Base-by-base conservation (phyloP, 2,797 vertebrate species). In the Syndactyla subalaris region DNA sequence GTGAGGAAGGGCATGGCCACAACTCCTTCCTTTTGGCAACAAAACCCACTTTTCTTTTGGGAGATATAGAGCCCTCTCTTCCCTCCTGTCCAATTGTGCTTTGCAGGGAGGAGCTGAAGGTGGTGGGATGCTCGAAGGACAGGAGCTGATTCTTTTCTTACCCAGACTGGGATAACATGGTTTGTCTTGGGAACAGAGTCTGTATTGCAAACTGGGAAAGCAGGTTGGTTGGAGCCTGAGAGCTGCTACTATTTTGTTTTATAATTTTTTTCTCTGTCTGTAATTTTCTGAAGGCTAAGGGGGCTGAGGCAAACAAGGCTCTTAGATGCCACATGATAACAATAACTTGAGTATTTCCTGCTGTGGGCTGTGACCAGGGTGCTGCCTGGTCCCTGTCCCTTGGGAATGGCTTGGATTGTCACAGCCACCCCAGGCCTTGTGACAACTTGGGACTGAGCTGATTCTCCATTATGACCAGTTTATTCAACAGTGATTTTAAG, bases 131-230 rank as follows among this genome's bases (percentile, higher is more conserved):
- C 70, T 75, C 51, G 20, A 79, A 49, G 32, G 39, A 27, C 36
- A 73, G 62, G 20, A 73, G 4, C 11, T 55, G 18, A 45, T 78
- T 49, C 41, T 85, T 39, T 29, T 49, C n/a, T 61, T 58, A 20
- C 7, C 8, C 46, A 48, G 26, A 7, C 15, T 1, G 3, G 32
- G 41, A 19, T 54, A 54, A 43, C 0, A 1, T 32, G 27, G 18
- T 59, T 86, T 95, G 66, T 58, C 32, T 66, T 29, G 17, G 22
- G 67, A 61, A 12, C 21, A 2, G 16, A 2, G 15, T 45, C 14
- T 26, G 15, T 22, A 9, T 1, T 74, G 52, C 38, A 54, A 38
- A 70, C 62, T 55, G 63, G 81, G 61, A 36, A 46, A 77, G n/a
- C 61, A 61, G 68, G 49, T 32, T 88, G 63, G 20, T 54, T 10